Conservation (phyloP, 2,888 invertebrate species). For the Drosophila siamana region DNA sequence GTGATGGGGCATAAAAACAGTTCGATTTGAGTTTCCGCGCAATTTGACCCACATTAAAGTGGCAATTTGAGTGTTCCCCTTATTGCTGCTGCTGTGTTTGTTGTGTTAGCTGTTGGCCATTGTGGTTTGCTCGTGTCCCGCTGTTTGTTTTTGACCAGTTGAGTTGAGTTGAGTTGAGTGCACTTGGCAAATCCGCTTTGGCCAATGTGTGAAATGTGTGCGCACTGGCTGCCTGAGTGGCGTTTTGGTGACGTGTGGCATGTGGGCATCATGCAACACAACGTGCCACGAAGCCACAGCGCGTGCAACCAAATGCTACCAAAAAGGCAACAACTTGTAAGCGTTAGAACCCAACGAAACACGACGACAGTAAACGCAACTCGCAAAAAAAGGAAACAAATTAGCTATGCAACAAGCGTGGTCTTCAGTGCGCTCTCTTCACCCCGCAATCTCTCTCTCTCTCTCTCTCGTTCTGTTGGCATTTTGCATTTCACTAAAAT, state of each 20-base stretch:
- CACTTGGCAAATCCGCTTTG: constrained; percentile 39
- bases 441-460: neutral
- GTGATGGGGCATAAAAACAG: constrained; percentile 8
- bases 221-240: constrained; percentile 1
- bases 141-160: constrained; percentile 33
- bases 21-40: constrained; percentile 25
- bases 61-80: constrained; percentile 7
- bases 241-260: constrained; percentile 33
- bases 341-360: no score
- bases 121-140: constrained; percentile 27
- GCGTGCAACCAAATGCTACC: constrained; percentile 27
- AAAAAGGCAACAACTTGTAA: constrained; percentile 13
- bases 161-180: constrained; percentile 36
- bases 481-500: constrained; percentile 47
- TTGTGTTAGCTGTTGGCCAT: constrained; percentile 25
- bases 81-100: neutral
- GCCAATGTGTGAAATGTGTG: constrained; percentile 2
- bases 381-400: constrained; percentile 4
- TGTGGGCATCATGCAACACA: constrained; percentile 23
- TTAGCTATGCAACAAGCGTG: constrained; percentile 35
- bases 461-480: neutral
- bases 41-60: constrained; percentile 19
- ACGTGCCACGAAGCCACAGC: constrained; percentile 30
- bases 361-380: neutral
- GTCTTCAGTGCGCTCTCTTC: neutral